Base-by-base conservation (phyloP, 2,797 vertebrate genomes). In the Catharus ustulatus region DNA sequence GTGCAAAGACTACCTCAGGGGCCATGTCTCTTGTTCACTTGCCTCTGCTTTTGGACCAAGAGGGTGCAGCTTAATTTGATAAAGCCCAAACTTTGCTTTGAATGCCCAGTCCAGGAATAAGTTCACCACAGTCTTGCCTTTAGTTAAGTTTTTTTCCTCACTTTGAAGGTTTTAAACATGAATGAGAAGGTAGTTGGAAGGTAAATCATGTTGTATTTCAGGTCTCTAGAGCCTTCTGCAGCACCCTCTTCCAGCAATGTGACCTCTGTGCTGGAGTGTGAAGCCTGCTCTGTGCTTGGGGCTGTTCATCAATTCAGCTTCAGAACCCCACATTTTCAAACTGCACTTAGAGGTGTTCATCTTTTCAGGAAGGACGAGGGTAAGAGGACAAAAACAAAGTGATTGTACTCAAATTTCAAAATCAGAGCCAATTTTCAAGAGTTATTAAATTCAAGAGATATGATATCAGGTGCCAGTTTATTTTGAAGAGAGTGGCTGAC, bases 21-120 rank as follows among this genome's bases (percentile, higher is more conserved):
- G 1, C 12, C 1, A 0, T 3, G 12, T 9, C 23, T 42, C 29
- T 38, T 46, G 4, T 19, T 59, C 19, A 4, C 7, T 55, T 67
- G 6, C 34, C 9, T 66, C 12, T 38, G 30, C 13, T 75, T 64
- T 74, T 59, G 20, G 8, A 27, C 38, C 5, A 57, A 48, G 34
- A 4, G 4, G 3, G 4, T 34, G 7, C 1, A 67, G 16, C 1
- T 30, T 24, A 20, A 49, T 72, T 61, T 62, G 12, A 5, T 24
- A 29, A 58, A 17, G 1, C 8, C 13, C 36, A 42, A 15, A 17
- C 3, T 27, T 77, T 61, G 7, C 13, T 64, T 48, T 54, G 40
- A 52, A 43, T 10, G 16, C 1, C 19, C 9, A 38, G 8, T 27
- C 18, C 49, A 63, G 36, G 14, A 55, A 26, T 0, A 15, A 40